phyloP scores from a whole-genome alignment of 2,888 invertebrate species.

The Himalopsyche tibetana region DNA sequence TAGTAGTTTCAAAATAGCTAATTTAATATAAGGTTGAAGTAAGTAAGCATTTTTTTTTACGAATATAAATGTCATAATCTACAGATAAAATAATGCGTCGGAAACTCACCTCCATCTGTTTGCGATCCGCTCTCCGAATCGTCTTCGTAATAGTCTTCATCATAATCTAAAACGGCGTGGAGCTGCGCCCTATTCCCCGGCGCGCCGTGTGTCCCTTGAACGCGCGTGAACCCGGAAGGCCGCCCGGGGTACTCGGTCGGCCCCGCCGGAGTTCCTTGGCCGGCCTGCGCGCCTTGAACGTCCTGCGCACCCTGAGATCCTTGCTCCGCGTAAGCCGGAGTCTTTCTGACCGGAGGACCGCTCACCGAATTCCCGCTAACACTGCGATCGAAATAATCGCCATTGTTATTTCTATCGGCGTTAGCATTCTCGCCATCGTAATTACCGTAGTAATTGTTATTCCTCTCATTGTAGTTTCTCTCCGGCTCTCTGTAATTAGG shows the following conservation, averaged over 20 bases:
- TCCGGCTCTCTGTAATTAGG: constrained; percentile 36
- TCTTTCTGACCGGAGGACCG: constrained; percentile 54
- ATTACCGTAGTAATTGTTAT: constrained; percentile 51
- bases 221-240: constrained; percentile 82
- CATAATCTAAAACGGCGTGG: constrained; percentile 85
- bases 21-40: too few relatives aligned
- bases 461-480: constrained; percentile 20
- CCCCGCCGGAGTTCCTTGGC: constrained; percentile 45
- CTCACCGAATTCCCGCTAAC: constrained; percentile 47
- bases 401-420: constrained; percentile 52
- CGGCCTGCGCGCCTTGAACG: constrained; percentile 48
- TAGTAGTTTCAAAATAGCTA: too few relatives aligned
- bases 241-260: constrained; percentile 73
- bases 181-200: constrained; percentile 78
- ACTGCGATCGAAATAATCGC: constrained; percentile 54
- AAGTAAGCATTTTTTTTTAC: too few relatives aligned
- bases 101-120: constrained; percentile 52
- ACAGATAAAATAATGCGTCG: too few relatives aligned
- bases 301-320: constrained; percentile 66
- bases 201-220: constrained; percentile 77
- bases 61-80: too few relatives aligned
- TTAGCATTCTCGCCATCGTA: constrained; percentile 28
- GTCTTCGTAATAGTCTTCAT: constrained; percentile 81
- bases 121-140: constrained; percentile 68
- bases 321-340: constrained; percentile 56